These are phyloP conservation scores for Chromis chromis DNA, from an alignment of 2,797 vertebrate genomes.

Conservation along the genomic window DNA sequence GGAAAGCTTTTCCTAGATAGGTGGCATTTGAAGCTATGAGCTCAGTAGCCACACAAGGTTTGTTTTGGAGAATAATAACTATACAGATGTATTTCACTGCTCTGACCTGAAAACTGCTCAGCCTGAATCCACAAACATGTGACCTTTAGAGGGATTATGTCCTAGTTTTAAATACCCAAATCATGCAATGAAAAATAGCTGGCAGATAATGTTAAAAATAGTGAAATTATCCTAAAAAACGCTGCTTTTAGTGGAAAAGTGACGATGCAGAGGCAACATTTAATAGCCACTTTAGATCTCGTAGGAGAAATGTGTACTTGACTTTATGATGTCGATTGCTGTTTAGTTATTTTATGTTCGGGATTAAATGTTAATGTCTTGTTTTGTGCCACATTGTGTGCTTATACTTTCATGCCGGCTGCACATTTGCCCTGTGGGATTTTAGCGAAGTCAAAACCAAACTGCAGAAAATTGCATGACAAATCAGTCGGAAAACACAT, in stretches of 20 bases:
- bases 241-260: conserved; percentile 7
- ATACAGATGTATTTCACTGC: conserved; percentile 35
- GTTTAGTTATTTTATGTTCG: conserved; percentile 27
- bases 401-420: conserved; percentile 17
- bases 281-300: conserved; percentile 5
- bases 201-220: conserved; percentile 23
- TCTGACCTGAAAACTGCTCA: conserved; percentile 46
- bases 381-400: conserved; percentile 24
- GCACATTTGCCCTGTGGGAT: conserved; percentile 43
- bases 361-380: conserved; percentile 44
- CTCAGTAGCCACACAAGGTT: conserved; percentile 28
- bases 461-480: conserved; percentile 49
- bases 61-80: conserved; percentile 42
- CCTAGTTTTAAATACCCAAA: conserved; percentile 47
- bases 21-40: conserved; percentile 40
- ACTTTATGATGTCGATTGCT: conserved; percentile 11
- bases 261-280: not conserved
- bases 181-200: conserved; percentile 24
- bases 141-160: conserved; percentile 50
- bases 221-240: not conserved
- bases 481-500: conserved; percentile 58
- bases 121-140: not conserved
- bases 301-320: not conserved
- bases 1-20: conserved; percentile 25
- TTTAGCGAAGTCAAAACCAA: conserved; percentile 25